Evolutionary conservation across 2,113 vertebrate genomes (phyloP), one percentile per base, ranked within the genome.

Genomic region (Tonatia bakeri): DNA sequence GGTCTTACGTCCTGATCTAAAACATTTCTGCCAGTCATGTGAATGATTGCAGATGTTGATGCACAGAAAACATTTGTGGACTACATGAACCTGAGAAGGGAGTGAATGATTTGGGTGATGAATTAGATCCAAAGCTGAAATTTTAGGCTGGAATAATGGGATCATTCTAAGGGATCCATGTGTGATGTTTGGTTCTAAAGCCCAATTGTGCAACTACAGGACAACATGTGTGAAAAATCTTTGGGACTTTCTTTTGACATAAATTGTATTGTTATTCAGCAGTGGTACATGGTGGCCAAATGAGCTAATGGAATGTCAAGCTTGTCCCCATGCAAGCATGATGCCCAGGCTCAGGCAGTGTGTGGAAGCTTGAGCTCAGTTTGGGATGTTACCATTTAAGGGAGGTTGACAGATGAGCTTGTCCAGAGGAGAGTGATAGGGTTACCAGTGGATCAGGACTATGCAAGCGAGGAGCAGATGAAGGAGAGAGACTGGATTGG

Each of bases 1-100:
- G 16, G 50, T 84, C 84, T 93, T 92, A 72, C 28, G 59, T n/a
- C 22, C 69, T 88, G 72, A 95, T 54, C 43, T 45, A 15, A 50
- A 61, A 69, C 75, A 87, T 83, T 86, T 90, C 81, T 94, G 40
- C 77, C 77, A 85, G 6, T 64, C 73, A 88, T 80, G 73, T 96
- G 81, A 96, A 38, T 79, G 82, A 86, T 43, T 73, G 38, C 52
- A 77, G 84, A 95, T 97, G 56, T 22, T 95, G 87, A 97, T 7
- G 20, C 1, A 9, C 38, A 65, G 81, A 84, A 89, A 90, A 72
- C 59, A 82, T 80, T 67, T 93, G 64, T n/a, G 24, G 73, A n/a
- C 33, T 82, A 33, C 20, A 14, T n/a, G 52, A 97, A 94, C 54
- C 59, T 83, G 67, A 65, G 81, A 87, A 47, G 38, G 54, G 47